These are phyloP conservation scores for Peromyscus polionotus DNA, from an alignment of 2,113 vertebrate species.

Conservation along the genomic window DNA sequence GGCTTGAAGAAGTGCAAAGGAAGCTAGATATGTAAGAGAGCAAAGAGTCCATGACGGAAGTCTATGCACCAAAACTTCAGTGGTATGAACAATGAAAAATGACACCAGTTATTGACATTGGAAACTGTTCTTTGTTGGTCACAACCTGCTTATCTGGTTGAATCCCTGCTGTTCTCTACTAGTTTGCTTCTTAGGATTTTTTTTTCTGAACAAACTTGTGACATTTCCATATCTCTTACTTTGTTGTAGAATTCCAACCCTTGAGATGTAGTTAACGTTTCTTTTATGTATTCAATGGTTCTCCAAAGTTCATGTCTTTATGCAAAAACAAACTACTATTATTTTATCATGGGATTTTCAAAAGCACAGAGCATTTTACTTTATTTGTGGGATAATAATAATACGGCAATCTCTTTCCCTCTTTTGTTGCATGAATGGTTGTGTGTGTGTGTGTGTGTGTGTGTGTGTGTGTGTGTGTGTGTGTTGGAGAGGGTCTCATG, in stretches of 20 bases:
- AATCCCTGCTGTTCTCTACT: not conserved
- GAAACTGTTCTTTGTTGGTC: not conserved
- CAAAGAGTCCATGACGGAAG: not conserved
- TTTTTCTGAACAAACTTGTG: not conserved
- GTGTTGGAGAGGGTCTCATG: not conserved
- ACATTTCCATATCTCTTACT: not conserved
- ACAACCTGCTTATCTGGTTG: not conserved
- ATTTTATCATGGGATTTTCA: slow-evolving; percentile 23
- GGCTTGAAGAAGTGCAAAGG: not conserved
- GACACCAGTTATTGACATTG: not conserved
- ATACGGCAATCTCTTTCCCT: not conserved
- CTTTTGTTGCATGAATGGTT: not conserved
- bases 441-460: not conserved
- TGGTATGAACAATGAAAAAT: not conserved
- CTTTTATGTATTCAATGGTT: not conserved
- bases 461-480: not conserved
- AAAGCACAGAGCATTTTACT: not conserved
- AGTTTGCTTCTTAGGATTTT: not conserved
- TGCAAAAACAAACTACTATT: not conserved
- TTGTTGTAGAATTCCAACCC: not conserved
- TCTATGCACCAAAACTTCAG: not conserved
- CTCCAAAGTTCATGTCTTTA: not conserved
- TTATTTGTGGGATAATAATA: slow-evolving; percentile 5
- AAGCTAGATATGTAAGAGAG: not conserved
- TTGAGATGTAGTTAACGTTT: not conserved